Evolutionary conservation across 2,113 vertebrate genomes (phyloP), one percentile per base, ranked within the genome.

Genomic region (Pandion haliaetus): DNA sequence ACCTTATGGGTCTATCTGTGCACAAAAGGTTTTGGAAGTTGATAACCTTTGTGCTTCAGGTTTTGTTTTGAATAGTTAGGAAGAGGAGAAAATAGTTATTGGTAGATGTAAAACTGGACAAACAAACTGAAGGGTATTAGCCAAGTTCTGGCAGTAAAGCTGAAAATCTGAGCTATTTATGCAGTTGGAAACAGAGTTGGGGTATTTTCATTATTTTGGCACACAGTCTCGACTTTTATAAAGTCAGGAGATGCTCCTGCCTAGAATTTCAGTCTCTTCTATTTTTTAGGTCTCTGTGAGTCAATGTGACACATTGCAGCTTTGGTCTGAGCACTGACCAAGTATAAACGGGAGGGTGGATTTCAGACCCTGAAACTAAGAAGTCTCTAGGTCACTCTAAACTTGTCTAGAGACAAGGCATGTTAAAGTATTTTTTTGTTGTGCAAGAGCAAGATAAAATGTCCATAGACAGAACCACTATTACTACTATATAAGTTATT

Each of bases 401-500:
- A 85, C 40, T 69, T 94, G 62, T 62, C 66, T 77, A 62, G 90
- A 82, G 90, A 90, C 78, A 93, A 85, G 42, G 40, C 66, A n/a
- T 29, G 54, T 91, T 89, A 67, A 79, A 89, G 44, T 78, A 24
- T 82, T 67, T 67, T 92, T 91, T 87, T 82, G 19, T 55, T 0
- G 6, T 88, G 80, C 82, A 88, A 91, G 67, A 82, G 85, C 74
- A 82, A 96, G 94, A 96, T 96, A 95, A 95, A 95, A 73, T 36
- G 29, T 82, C 76, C 74, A 32, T 32, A 88, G 86, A 44, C 74
- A 88, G 92, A 90, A 59, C 55, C 15, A 44, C 63, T 86, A 45
- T 91, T 96, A 87, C 89, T 94, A 94, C 54, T 83, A 16, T 82
- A 54, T 71, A 88, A 93, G 90, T 95, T 96, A 93, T 77, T 97